These are phyloP conservation scores for Coryphaenoides rupestris DNA, from an alignment of 2,113 vertebrate genomes.

Conservation along the genomic window DNA sequence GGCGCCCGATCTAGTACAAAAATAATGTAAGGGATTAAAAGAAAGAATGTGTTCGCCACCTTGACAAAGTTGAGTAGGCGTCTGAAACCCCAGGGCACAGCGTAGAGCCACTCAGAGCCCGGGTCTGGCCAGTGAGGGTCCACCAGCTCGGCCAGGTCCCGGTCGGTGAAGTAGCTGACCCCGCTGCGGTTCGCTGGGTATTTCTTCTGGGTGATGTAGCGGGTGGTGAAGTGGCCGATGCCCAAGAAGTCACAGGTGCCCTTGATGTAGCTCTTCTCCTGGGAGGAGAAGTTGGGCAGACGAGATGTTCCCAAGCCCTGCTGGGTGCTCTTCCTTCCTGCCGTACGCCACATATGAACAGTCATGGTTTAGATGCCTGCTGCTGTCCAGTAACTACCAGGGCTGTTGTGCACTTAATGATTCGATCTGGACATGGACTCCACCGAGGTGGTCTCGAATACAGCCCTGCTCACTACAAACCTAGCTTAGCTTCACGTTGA, in stretches of 20 bases:
- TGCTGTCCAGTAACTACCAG: too few species aligned
- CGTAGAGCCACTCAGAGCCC: constrained; percentile 84
- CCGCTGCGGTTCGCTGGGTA: constrained; percentile 63
- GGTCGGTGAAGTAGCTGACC: constrained; percentile 81
- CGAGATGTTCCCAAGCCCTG: constrained; percentile 82
- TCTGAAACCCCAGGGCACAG: constrained; percentile 90
- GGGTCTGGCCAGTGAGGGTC: constrained; percentile 86
- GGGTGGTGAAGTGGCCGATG: constrained; percentile 88
- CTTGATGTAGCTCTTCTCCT: constrained; percentile 89
- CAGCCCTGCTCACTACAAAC: too few species aligned
- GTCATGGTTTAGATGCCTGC: too few species aligned
- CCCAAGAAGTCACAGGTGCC: constrained; percentile 90
- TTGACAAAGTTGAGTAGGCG: constrained; percentile 90
- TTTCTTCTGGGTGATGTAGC: constrained; percentile 82
- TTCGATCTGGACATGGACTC: too few species aligned
- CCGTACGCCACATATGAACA: background rate
- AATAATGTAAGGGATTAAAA: too few species aligned
- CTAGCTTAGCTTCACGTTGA: too few species aligned
- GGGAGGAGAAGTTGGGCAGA: constrained; percentile 82
- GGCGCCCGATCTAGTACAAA: too few species aligned
- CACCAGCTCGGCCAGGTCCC: constrained; percentile 82
- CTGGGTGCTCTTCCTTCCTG: constrained; percentile 84
- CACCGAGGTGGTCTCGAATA: too few species aligned
- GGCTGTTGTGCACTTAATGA: too few species aligned
- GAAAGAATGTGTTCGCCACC: constrained; percentile 59